A percentile compares a stretch with the other conserved stretches of the same genome.
These are phyloP conservation scores for Crambe crambe DNA, from an alignment of 37 sponge, comb jelly and placozoan genomes.

Conservation along the genomic window DNA sequence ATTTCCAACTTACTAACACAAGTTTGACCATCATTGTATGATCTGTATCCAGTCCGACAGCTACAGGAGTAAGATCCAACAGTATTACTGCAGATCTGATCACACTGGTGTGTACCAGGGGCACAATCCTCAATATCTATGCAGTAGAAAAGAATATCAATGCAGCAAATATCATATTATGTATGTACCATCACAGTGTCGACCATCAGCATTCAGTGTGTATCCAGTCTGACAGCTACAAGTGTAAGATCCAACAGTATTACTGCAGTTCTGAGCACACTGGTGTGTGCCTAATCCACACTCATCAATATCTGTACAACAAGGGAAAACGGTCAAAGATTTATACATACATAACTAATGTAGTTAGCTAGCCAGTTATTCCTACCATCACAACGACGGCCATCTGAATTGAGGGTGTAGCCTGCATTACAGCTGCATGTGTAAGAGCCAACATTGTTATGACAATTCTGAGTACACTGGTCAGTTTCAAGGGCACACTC, in stretches of 20 bases:
- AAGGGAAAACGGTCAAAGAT: no score
- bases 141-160: no score
- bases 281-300: slow-evolving; percentile 2
- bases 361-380: no score
- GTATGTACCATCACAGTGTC: slow-evolving; percentile 13
- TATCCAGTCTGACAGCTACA: slow-evolving; percentile 52
- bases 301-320: slow-evolving; percentile 27
- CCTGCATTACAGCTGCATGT: no score
- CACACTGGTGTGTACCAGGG: not conserved
- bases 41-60: not conserved
- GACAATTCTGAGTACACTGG: no score
- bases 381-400: no score
- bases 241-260: slow-evolving; percentile 38
- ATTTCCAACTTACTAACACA: no score
- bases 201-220: slow-evolving; percentile 9
- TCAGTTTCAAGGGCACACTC: not conserved
- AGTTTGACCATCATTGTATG: not conserved
- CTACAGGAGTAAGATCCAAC: not conserved
- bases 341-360: no score
- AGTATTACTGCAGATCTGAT: not conserved
- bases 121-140: slow-evolving; percentile 5
- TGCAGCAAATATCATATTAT: no score
- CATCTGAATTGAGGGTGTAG: no score
- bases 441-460: no score
- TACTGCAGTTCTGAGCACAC: slow-evolving; percentile 29